These are phyloP conservation scores for Tolmerus cingulatus DNA, from an alignment of 2,888 invertebrate genomes.

Conservation along the genomic window DNA sequence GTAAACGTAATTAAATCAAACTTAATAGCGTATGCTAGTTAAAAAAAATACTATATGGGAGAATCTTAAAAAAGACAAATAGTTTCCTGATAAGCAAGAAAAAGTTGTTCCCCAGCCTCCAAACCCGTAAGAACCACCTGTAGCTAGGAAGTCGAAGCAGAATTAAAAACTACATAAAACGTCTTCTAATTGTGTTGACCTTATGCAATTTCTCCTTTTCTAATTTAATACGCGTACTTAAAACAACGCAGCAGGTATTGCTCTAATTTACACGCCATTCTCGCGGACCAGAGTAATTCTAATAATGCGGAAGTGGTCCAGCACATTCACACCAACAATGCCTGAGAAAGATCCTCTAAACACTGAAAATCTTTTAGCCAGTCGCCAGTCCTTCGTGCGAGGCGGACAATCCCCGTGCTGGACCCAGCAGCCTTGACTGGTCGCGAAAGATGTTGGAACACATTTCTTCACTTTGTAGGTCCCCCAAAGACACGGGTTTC, in stretches of 20 bases:
- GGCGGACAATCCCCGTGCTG: not conserved
- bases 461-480: slow-evolving; percentile 41
- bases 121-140: too few species aligned
- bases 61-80: too few species aligned
- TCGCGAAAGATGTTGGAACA: slow-evolving; percentile 2
- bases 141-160: too few species aligned
- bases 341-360: not conserved
- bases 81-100: too few species aligned
- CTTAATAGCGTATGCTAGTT: too few species aligned
- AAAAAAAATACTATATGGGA: too few species aligned
- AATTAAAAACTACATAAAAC: too few species aligned
- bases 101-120: too few species aligned
- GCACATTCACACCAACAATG: not conserved
- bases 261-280: not conserved
- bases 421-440: not conserved
- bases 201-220: too few species aligned
- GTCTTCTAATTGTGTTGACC: too few species aligned
- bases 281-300: not conserved
- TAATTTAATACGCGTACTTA: too few species aligned
- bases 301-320: slow-evolving; percentile 11
- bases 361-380: slow-evolving; percentile 34
- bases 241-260: not conserved
- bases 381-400: not conserved
- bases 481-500: slow-evolving; percentile 41
- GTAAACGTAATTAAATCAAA: too few species aligned